Percentiles rank a stretch among this genome's conserved stretches.
Evolutionary conservation across 1,140 invertebrate species (phyloP).

Genomic region (Dinoponera quadriceps): DNA sequence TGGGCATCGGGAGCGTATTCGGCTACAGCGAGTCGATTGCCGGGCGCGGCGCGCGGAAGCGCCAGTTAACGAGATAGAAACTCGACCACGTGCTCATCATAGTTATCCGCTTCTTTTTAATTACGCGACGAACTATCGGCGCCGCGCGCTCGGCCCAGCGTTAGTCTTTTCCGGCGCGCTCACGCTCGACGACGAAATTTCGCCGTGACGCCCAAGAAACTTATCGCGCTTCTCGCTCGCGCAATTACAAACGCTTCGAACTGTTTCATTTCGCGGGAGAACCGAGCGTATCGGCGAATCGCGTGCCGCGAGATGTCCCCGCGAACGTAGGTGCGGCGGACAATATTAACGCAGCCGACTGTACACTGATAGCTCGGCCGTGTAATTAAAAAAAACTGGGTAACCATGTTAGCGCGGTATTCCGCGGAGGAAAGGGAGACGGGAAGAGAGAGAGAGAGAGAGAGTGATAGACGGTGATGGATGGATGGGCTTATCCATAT

Average conservation of each 20-base stretch:
- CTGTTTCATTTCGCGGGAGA: no score
- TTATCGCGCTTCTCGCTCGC: no score
- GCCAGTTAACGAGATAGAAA: constrained; percentile 17
- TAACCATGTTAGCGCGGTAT: not conserved
- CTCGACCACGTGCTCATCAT: not conserved
- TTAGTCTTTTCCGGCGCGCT: no score
- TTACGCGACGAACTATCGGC: not conserved
- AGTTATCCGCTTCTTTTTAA: constrained; percentile 3
- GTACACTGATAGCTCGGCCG: no score
- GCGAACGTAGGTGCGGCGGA: no score
- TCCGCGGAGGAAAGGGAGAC: not conserved
- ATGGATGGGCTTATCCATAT: not conserved
- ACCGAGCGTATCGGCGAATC: no score
- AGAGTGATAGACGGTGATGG: not conserved
- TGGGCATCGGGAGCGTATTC: constrained; percentile 28
- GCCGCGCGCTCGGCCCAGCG: not conserved
- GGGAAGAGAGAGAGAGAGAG: not conserved
- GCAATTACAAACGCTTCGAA: no score
- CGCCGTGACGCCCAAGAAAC: no score
- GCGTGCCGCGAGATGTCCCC: no score
- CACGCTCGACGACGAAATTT: no score
- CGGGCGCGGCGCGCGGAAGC: not conserved
- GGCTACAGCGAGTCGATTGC: not conserved
- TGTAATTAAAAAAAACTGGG: no score
- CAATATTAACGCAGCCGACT: no score